Conservation (phyloP, 2,113 vertebrate species). For the Lepisosteus oculatus region DNA sequence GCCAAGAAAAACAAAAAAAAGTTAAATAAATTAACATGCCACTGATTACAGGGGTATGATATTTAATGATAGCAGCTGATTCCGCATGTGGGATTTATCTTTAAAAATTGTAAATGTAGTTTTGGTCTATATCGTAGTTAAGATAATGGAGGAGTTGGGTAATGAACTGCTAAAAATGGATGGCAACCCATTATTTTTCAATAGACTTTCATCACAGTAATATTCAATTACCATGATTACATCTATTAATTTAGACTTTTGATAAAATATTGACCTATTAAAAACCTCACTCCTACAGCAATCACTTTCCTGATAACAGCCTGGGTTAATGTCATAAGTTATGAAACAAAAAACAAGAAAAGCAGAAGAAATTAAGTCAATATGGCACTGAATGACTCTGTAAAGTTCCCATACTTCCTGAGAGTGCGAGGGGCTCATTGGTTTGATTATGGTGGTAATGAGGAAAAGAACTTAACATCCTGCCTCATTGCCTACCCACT, state of each 20-base stretch:
- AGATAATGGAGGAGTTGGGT: conserved; percentile 11
- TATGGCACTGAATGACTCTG: too few species aligned
- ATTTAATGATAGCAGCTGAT: neutral
- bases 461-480: too few species aligned
- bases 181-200: neutral
- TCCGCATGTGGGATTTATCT: neutral
- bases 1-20: too few species aligned
- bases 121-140: conserved; percentile 6
- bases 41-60: too few species aligned
- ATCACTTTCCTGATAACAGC: neutral
- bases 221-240: conserved; percentile 23
- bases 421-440: too few species aligned
- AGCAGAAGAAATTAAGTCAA: too few species aligned
- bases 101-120: conserved; percentile 5
- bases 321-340: neutral
- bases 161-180: conserved; percentile 21
- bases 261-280: conserved; percentile 4
- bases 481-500: too few species aligned
- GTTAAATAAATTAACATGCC: too few species aligned
- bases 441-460: too few species aligned
- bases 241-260: conserved; percentile 17
- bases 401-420: too few species aligned
- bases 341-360: neutral
- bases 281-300: neutral
- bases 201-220: conserved; percentile 9